These are phyloP conservation scores for Gasterosteus nipponicus DNA, from an alignment of 2,113 vertebrate species.

Conservation along the genomic window DNA sequence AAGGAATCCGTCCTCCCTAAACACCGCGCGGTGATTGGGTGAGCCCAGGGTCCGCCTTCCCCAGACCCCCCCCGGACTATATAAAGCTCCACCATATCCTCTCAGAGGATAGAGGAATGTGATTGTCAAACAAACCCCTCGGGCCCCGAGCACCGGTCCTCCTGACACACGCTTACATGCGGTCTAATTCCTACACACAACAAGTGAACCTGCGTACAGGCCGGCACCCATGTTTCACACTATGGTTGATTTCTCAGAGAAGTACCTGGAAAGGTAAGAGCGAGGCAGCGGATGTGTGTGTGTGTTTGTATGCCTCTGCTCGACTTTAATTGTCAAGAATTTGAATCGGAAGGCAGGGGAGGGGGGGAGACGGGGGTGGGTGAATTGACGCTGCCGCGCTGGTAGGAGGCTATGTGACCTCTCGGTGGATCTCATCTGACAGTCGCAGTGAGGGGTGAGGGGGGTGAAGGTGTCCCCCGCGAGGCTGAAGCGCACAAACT, in stretches of 20 bases:
- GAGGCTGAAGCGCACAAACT: slow-evolving; percentile 57
- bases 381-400: slow-evolving; percentile 29
- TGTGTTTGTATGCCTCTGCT: slow-evolving; percentile 13
- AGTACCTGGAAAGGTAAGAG: slow-evolving; percentile 90
- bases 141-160: slow-evolving; percentile 48
- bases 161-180: slow-evolving; percentile 66
- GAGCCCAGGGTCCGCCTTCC: slow-evolving; percentile 60
- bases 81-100: slow-evolving; percentile 72
- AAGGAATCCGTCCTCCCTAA: slow-evolving; percentile 57
- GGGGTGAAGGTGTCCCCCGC: slow-evolving; percentile 14
- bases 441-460: slow-evolving; percentile 60
- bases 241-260: slow-evolving; percentile 90
- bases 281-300: background rate
- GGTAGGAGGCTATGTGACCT: slow-evolving; percentile 58
- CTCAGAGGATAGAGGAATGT: slow-evolving; percentile 79
- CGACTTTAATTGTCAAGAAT: slow-evolving; percentile 5
- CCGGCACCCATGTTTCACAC: slow-evolving; percentile 76
- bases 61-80: slow-evolving; percentile 67
- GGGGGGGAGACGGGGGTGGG: background rate
- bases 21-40: slow-evolving; percentile 78
- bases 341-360: slow-evolving; percentile 9
- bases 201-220: slow-evolving; percentile 42
- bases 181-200: slow-evolving; percentile 32
- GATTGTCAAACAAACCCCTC: slow-evolving; percentile 69
- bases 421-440: slow-evolving; percentile 68